Conservation (phyloP, 1,140 invertebrate species). For the Philotrypesis tridentata region DNA sequence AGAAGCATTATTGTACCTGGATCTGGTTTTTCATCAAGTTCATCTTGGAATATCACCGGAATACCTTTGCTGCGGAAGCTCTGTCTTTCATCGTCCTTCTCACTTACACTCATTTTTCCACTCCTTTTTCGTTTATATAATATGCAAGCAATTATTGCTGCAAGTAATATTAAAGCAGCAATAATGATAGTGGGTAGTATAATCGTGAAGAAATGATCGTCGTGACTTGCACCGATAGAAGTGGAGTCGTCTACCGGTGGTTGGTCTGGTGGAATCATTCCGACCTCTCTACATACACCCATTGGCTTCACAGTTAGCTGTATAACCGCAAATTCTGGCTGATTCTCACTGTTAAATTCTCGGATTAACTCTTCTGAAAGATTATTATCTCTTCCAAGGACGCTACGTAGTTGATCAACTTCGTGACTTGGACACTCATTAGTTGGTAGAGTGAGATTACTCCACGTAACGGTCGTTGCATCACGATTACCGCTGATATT, state of each 20-base stretch:
- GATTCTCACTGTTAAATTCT: slow-evolving; percentile 75
- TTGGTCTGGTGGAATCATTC: slow-evolving; percentile 71
- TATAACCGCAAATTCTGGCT: slow-evolving; percentile 84
- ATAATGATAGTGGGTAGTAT: slow-evolving; percentile 93
- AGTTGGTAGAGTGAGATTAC: slow-evolving; percentile 81
- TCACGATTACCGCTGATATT: slow-evolving; percentile 69
- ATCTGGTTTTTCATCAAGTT: slow-evolving; percentile 92
- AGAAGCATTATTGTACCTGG: slow-evolving; percentile 73
- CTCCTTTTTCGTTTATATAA: slow-evolving; percentile 88
- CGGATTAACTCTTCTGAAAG: slow-evolving; percentile 79
- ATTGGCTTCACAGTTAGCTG: slow-evolving; percentile 82
- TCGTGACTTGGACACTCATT: slow-evolving; percentile 84
- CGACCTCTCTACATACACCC: slow-evolving; percentile 81
- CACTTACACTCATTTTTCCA: slow-evolving; percentile 85
- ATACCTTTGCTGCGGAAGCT: slow-evolving; percentile 92
- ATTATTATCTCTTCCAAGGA: slow-evolving; percentile 78
- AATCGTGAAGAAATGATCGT: slow-evolving; percentile 92
- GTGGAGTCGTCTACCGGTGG: slow-evolving; percentile 73
- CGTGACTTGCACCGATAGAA: slow-evolving; percentile 72
- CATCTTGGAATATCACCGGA: slow-evolving; percentile 95
- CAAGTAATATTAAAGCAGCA: slow-evolving; percentile 89
- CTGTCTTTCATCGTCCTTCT: slow-evolving; percentile 85
- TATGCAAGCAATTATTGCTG: slow-evolving; percentile 90
- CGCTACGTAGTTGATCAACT: slow-evolving; percentile 81
- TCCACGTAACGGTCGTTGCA: slow-evolving; percentile 84